phyloP scores from a whole-genome alignment of 2,888 invertebrate species.

The Nezara viridula region DNA sequence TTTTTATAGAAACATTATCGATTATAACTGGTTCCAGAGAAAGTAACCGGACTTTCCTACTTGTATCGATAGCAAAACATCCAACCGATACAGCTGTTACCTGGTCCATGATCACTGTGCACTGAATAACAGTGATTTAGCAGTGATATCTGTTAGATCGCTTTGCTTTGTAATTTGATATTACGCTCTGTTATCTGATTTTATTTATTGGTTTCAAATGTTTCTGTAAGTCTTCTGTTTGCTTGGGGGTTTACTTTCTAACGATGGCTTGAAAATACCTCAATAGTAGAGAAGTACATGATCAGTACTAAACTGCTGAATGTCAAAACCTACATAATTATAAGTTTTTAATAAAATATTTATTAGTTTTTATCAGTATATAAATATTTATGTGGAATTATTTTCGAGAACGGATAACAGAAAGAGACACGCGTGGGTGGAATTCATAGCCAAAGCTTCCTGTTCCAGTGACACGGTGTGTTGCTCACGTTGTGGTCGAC shows the following conservation, averaged over 20 bases:
- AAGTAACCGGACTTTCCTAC: neutral
- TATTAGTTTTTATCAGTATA: too few relatives aligned
- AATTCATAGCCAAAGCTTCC: neutral
- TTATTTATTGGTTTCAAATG: neutral
- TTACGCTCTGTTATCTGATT: neutral
- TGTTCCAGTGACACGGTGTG: neutral
- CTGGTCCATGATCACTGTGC: neutral
- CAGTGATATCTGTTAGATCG: neutral
- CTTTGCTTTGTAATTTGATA: neutral
- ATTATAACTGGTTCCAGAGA: constrained; percentile 8
- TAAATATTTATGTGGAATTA: too few relatives aligned
- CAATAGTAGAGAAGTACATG: too few relatives aligned
- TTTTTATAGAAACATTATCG: neutral
- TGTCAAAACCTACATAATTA: neutral
- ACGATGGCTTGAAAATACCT: neutral
- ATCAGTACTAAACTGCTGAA: neutral
- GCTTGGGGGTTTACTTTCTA: neutral
- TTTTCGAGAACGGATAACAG: neutral
- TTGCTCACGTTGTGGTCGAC: neutral
- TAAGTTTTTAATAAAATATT: too few relatives aligned
- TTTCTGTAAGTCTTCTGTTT: neutral
- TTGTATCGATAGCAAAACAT: neutral
- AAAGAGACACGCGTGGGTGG: neutral
- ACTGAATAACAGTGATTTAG: neutral
- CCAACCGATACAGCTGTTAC: neutral